Base-by-base conservation (phyloP, 2,113 vertebrate genomes). In the Suricata suricatta region DNA sequence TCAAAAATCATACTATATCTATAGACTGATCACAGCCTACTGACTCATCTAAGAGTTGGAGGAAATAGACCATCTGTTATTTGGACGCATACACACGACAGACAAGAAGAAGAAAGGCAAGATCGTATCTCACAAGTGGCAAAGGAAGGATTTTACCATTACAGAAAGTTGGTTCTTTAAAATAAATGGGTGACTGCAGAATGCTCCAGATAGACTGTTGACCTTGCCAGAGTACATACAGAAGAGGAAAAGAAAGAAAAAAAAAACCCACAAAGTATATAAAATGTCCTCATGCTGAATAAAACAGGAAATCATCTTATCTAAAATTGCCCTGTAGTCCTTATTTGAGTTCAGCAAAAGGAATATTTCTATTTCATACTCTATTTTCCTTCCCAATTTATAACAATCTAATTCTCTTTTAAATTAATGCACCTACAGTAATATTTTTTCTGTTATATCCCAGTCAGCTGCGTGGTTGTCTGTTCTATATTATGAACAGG, bases 231-330 rank as follows among this genome's bases (percentile, higher is more conserved):
- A 87, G 17, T 90, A 88, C 93, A 93, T 74, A 88, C 17, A 71
- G 33, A 93, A 31, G 31, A 9, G 2, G 4, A 9, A 69, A 38
- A 90, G 10, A 41, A 68, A 80, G 14, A 35, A 90, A 13, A 52
- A 69, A 77, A 74, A 88, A 35, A 4, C 41, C 41, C 7, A 85
- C 38, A 92, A 21, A 77, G 2, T 91, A 41, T 74, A 85, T 44
- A 93, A 90, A 97, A 93, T 60, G 79, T 72, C 89, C 25, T 96
- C 29, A 91, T 54, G 57, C 66, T 80, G 72, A 90, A 95, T 95
- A 97, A 97, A 97, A 85, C 29, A 95, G 54, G 47, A 97, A 97
- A 97, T 95, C 95, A 66, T 97, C 68, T 95, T 96, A 97, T 96
- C 80, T 94, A 25, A 98, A 97, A 97, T 96, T 96, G 47, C 54